These are phyloP conservation scores for Epicauta chinensis DNA, from an alignment of 1,140 invertebrate species.

Conservation along the genomic window DNA sequence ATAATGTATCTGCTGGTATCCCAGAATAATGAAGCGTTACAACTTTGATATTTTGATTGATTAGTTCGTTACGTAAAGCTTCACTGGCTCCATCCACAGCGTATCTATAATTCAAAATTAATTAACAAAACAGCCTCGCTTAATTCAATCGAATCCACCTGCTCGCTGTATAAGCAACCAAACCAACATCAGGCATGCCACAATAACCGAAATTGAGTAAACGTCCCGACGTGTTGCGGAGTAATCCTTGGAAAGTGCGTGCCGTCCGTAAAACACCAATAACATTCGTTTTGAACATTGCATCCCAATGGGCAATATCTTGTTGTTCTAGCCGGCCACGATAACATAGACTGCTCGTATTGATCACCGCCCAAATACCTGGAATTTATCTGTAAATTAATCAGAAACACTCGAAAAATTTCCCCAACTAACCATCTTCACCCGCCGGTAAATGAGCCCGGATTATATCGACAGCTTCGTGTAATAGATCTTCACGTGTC, in stretches of 20 bases:
- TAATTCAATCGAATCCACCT: neutral
- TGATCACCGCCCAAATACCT: slow-evolving; percentile 77
- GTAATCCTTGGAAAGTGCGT: slow-evolving; percentile 64
- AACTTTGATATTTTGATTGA: slow-evolving; percentile 60
- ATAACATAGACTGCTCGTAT: slow-evolving; percentile 67
- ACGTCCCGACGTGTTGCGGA: slow-evolving; percentile 53
- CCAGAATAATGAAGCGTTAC: slow-evolving; percentile 66
- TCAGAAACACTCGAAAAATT: slow-evolving; percentile 1
- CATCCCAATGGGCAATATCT: slow-evolving; percentile 68
- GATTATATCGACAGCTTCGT: slow-evolving; percentile 67
- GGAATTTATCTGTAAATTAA: slow-evolving; percentile 31
- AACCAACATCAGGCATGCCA: slow-evolving; percentile 29
- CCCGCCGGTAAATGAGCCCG: slow-evolving; percentile 73
- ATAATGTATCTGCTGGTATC: slow-evolving; percentile 57
- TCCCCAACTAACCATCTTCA: slow-evolving; percentile 60
- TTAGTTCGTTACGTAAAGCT: slow-evolving; percentile 60
- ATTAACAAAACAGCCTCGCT: slow-evolving; percentile 46
- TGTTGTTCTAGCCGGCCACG: slow-evolving; percentile 63
- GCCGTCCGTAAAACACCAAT: slow-evolving; percentile 67
- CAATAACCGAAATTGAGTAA: slow-evolving; percentile 54
- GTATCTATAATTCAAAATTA: too few species aligned
- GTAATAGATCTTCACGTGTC: slow-evolving; percentile 70
- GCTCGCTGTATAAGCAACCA: slow-evolving; percentile 36
- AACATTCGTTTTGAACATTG: slow-evolving; percentile 67
- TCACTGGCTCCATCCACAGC: slow-evolving; percentile 67